Evolutionary conservation across 1,140 invertebrate species (phyloP).

Genomic region (Drosophila takahashii): DNA sequence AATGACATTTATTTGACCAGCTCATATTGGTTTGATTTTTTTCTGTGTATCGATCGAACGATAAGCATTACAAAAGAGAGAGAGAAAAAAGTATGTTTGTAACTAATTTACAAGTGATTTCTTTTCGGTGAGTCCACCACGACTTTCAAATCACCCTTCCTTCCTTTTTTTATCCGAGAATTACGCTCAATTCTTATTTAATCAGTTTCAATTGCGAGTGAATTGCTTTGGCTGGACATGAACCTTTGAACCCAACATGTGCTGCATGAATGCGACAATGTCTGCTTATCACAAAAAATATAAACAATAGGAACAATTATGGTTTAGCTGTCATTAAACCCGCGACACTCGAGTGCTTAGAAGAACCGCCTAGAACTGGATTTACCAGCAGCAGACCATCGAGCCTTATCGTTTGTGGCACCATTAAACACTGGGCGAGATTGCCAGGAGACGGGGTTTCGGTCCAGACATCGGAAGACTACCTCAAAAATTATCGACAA

Average conservation of each 20-base stretch:
- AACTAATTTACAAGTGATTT: slow-evolving; percentile 19
- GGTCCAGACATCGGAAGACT: slow-evolving; percentile 47
- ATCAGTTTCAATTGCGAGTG: slow-evolving; percentile 24
- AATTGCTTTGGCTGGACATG: slow-evolving; percentile 2
- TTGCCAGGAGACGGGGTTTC: slow-evolving; percentile 26
- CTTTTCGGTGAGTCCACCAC: background rate
- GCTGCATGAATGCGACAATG: slow-evolving; percentile 31
- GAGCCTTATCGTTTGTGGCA: slow-evolving; percentile 55
- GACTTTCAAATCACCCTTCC: slow-evolving; percentile 15
- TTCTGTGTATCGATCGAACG: slow-evolving; percentile 42
- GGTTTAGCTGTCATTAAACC: slow-evolving; percentile 54
- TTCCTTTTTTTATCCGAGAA: slow-evolving; percentile 20
- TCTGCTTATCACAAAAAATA: slow-evolving; percentile 41
- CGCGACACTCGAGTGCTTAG: slow-evolving; percentile 39
- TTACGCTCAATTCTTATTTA: slow-evolving; percentile 16
- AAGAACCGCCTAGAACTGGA: slow-evolving; percentile 56
- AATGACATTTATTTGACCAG: too few relatives aligned
- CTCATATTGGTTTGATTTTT: background rate
- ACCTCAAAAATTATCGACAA: slow-evolving; percentile 38
- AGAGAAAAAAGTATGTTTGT: background rate
- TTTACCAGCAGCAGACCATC: slow-evolving; percentile 33
- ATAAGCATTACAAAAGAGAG: slow-evolving; percentile 50
- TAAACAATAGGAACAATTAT: slow-evolving; percentile 47
- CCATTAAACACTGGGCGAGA: slow-evolving; percentile 56
- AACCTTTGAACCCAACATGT: slow-evolving; percentile 57